Evolutionary conservation across 2,797 vertebrate species (phyloP).

Genomic region (Premnoplex brunnescens): DNA sequence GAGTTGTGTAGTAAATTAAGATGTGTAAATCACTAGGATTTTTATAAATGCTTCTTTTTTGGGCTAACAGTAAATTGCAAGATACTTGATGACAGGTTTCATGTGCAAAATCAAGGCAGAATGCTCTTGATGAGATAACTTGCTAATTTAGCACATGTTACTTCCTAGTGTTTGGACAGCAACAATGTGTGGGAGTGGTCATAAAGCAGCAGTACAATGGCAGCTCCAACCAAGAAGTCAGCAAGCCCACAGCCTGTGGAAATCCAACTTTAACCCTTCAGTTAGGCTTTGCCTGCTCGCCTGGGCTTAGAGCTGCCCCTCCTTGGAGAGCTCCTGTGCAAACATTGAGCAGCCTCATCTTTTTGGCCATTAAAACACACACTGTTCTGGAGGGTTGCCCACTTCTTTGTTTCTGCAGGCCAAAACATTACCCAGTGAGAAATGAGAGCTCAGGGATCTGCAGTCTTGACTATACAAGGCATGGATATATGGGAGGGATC

Average conservation of each 20-base stretch:
- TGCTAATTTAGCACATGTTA: neutral
- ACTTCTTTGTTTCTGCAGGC: neutral
- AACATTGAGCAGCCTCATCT: neutral
- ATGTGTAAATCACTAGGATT: neutral
- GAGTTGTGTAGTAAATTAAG: neutral
- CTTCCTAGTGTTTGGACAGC: neutral
- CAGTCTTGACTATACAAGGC: neutral
- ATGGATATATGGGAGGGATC: accelerated
- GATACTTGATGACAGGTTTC: neutral
- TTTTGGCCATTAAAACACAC: neutral
- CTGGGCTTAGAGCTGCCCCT: neutral
- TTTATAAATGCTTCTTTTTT: neutral
- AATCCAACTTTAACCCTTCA: neutral
- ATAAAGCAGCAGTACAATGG: neutral
- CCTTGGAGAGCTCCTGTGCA: accelerated
- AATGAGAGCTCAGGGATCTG: neutral
- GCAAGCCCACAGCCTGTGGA: neutral
- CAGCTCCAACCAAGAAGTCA: neutral
- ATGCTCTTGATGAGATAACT: neutral
- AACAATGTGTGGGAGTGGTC: neutral
- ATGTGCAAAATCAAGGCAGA: neutral
- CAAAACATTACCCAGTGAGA: neutral
- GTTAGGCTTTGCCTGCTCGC: neutral
- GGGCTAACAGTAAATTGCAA: neutral
- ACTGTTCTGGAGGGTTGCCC: neutral